These are phyloP conservation scores for Seriola rivoliana DNA, from an alignment of 2,113 vertebrate genomes.

Conservation along the genomic window DNA sequence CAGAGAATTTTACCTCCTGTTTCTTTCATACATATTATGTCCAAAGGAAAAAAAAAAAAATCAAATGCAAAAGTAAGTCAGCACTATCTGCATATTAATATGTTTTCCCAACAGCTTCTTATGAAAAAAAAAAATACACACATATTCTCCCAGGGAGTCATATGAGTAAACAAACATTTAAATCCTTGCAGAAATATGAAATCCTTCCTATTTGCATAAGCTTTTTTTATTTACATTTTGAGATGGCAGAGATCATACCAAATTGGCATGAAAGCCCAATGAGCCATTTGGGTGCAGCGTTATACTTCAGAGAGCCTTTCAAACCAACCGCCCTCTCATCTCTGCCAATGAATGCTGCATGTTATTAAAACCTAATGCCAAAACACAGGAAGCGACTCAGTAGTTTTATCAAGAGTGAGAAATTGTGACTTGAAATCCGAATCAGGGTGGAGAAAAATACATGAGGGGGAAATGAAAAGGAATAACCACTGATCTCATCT, in stretches of 20 bases:
- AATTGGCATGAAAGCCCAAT: constrained; percentile 74
- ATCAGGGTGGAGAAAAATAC: constrained; percentile 27
- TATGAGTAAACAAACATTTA: constrained; percentile 59
- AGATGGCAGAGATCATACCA: constrained; percentile 73
- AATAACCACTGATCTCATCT: constrained; percentile 52
- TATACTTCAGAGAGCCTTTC: constrained; percentile 78
- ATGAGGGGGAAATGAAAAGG: constrained; percentile 49
- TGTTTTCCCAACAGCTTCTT: constrained; percentile 33
- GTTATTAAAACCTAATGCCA: constrained; percentile 76
- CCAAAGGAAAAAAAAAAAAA: not conserved
- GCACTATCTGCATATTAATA: constrained; percentile 42
- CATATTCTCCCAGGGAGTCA: constrained; percentile 23
- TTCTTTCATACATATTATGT: not conserved
- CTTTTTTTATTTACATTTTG: constrained; percentile 63
- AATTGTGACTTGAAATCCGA: constrained; percentile 58
- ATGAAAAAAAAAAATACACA: constrained; percentile 32
- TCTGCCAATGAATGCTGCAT: constrained; percentile 71
- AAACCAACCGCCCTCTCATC: constrained; percentile 71
- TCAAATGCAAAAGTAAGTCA: constrained; percentile 34
- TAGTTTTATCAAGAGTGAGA: constrained; percentile 65
- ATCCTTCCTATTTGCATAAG: constrained; percentile 64
- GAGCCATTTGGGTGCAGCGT: constrained; percentile 60
- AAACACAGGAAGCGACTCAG: constrained; percentile 61
- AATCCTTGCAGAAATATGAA: constrained; percentile 54
- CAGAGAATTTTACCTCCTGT: not conserved